Percentiles rank a stretch among this genome's conserved stretches.
These are phyloP conservation scores for Eupithecia centaureata DNA, from an alignment of 2,888 invertebrate genomes.

Conservation along the genomic window DNA sequence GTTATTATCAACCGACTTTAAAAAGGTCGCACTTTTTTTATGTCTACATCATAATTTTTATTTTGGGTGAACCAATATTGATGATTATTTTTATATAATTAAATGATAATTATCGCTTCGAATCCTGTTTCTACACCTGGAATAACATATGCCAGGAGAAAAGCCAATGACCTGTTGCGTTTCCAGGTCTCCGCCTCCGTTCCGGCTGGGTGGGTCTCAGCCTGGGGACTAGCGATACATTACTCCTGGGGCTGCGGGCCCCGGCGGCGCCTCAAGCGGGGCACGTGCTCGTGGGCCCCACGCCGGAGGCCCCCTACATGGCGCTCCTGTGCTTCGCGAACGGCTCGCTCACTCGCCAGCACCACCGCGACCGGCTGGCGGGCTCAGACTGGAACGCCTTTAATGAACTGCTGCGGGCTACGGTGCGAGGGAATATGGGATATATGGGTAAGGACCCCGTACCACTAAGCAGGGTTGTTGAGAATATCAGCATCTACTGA, in stretches of 20 bases:
- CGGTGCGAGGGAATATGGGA: slow-evolving; percentile 96
- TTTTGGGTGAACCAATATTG: too few species aligned
- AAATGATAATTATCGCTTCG: too few species aligned
- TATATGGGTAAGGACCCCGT: slow-evolving; percentile 88
- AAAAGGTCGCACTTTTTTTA: too few species aligned
- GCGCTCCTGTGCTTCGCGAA: slow-evolving; percentile 96
- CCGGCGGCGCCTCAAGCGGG: slow-evolving; percentile 89
- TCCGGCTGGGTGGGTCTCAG: slow-evolving; percentile 94
- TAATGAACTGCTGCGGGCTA: slow-evolving; percentile 90
- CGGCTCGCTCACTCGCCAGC: slow-evolving; percentile 95
- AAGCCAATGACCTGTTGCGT: not conserved
- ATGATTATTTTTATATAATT: too few species aligned
- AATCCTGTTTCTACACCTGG: too few species aligned
- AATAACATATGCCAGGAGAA: too few species aligned
- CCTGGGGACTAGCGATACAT: slow-evolving; percentile 96
- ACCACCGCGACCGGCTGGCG: slow-evolving; percentile 89
- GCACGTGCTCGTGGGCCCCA: slow-evolving; percentile 94
- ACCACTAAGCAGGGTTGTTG: too few species aligned
- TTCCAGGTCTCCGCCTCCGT: slow-evolving; percentile 89
- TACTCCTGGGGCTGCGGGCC: slow-evolving; percentile 90
- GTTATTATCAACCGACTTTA: too few species aligned
- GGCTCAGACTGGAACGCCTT: slow-evolving; percentile 93
- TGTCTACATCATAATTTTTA: too few species aligned
- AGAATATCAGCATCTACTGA: too few species aligned
- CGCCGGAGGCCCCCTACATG: slow-evolving; percentile 91